Percentiles rank a stretch among this genome's conserved stretches.
These are phyloP conservation scores for Gouania willdenowi DNA, from an alignment of 2,797 vertebrate species.

Conservation along the genomic window DNA sequence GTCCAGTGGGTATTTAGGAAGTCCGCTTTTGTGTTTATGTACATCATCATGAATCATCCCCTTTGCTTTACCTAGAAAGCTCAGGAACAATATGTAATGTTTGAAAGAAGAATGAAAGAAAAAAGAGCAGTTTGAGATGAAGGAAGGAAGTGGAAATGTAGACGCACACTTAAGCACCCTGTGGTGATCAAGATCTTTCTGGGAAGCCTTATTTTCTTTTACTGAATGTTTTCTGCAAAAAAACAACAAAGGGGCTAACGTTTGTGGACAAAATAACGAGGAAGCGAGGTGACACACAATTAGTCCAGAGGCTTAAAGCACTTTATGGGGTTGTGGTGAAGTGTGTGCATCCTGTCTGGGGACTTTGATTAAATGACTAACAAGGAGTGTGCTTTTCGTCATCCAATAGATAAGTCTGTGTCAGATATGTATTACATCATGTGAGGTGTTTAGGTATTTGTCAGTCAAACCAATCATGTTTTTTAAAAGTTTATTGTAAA, in stretches of 20 bases:
- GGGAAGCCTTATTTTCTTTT: conserved; percentile 39
- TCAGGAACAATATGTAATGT: conserved; percentile 22
- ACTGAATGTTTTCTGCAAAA: conserved; percentile 19
- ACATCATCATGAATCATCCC: conserved; percentile 25
- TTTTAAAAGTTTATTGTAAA: too few species aligned
- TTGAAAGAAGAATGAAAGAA: conserved; percentile 2
- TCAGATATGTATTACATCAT: not conserved
- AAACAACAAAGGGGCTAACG: conserved; percentile 30
- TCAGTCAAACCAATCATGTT: not conserved
- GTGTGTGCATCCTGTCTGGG: conserved; percentile 23
- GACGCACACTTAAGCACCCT: conserved; percentile 19
- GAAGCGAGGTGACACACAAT: conserved; percentile 50
- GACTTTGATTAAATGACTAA: conserved; percentile 37
- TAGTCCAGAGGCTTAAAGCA: conserved; percentile 24
- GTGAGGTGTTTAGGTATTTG: not conserved
- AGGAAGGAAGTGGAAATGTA: conserved; percentile 20
- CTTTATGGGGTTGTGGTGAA: conserved; percentile 41
- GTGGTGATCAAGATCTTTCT: conserved; percentile 28
- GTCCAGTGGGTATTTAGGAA: conserved; percentile 10
- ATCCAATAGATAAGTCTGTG: conserved; percentile 2
- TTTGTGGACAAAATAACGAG: conserved; percentile 34
- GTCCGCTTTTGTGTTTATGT: conserved; percentile 4
- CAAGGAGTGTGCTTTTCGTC: conserved; percentile 21
- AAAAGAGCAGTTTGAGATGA: not conserved
- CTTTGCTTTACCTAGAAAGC: conserved; percentile 32